phyloP scores from a whole-genome alignment of 2,797 vertebrate species.

The Sciurus carolinensis region DNA sequence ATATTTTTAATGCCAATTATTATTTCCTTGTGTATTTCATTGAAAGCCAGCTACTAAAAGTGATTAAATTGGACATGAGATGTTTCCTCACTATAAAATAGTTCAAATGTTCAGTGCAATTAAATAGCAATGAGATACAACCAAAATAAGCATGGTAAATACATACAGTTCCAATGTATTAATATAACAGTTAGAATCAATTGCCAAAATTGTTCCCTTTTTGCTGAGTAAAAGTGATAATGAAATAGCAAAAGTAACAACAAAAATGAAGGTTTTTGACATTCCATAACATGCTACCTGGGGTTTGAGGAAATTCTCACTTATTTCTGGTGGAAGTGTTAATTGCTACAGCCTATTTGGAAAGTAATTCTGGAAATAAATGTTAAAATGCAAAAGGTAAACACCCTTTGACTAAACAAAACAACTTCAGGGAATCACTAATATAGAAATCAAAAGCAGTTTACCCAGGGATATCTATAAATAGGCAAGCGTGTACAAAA shows the following conservation, averaged over 20 bases:
- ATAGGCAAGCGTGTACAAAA: background rate
- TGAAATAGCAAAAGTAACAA: background rate
- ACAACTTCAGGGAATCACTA: background rate
- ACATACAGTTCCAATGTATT: conserved; percentile 2
- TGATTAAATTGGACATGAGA: background rate
- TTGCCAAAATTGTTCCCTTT: background rate
- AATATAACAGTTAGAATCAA: background rate
- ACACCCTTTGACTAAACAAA: background rate
- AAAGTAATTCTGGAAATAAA: conserved; percentile 55
- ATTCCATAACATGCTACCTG: background rate
- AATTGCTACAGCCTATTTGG: conserved; percentile 4
- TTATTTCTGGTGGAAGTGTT: conserved; percentile 1
- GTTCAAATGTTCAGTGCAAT: background rate
- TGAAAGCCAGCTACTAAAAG: conserved; percentile 10
- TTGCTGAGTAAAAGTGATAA: conserved; percentile 4
- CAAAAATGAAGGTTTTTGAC: background rate
- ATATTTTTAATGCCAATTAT: background rate
- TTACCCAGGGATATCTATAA: background rate
- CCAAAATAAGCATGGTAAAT: background rate
- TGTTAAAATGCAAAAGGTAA: conserved; percentile 54
- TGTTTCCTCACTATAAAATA: background rate
- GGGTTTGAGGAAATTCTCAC: background rate
- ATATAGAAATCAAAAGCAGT: background rate
- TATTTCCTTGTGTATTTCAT: background rate
- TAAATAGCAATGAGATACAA: background rate